Percentiles rank a stretch among this genome's conserved stretches.
Conservation (phyloP, 2,797 vertebrate genomes). For the Danio jaintianensis region DNA sequence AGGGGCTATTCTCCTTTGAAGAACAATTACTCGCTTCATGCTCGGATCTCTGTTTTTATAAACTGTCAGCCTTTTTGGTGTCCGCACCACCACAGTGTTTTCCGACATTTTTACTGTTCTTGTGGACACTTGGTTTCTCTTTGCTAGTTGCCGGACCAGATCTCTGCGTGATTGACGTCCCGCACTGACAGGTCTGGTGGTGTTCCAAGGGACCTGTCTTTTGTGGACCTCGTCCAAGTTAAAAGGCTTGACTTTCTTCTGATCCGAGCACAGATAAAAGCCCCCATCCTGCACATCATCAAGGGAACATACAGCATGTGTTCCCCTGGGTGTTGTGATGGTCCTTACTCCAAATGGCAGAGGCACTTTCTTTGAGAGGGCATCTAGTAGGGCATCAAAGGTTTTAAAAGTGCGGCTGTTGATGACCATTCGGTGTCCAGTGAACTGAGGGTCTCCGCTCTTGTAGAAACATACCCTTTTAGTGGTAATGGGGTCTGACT, state of each 20-base stretch:
- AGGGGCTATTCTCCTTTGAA: slow-evolving; percentile 85
- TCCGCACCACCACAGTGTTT: slow-evolving; percentile 69
- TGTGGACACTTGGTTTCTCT: slow-evolving; percentile 60
- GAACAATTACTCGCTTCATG: slow-evolving; percentile 75
- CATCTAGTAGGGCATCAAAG: slow-evolving; percentile 91
- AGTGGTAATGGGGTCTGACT: slow-evolving; percentile 79
- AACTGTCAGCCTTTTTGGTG: slow-evolving; percentile 85
- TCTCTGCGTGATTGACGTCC: slow-evolving; percentile 61
- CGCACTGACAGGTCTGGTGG: slow-evolving; percentile 71
- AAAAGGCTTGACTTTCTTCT: slow-evolving; percentile 88
- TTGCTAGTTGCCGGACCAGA: slow-evolving; percentile 56
- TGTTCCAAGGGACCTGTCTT: slow-evolving; percentile 89
- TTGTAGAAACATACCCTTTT: slow-evolving; percentile 95
- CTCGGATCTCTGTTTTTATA: slow-evolving; percentile 89
- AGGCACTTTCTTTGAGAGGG: slow-evolving; percentile 91
- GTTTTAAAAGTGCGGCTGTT: slow-evolving; percentile 92
- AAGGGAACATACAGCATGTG: slow-evolving; percentile 81
- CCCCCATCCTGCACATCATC: slow-evolving; percentile 92
- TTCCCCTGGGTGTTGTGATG: slow-evolving; percentile 91
- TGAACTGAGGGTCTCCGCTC: slow-evolving; percentile 92
- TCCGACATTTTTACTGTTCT: slow-evolving; percentile 66
- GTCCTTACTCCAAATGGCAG: slow-evolving; percentile 95
- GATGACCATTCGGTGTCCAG: slow-evolving; percentile 89
- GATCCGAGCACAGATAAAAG: slow-evolving; percentile 93
- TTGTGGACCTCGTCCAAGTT: slow-evolving; percentile 84